Evolutionary conservation across 2,797 vertebrate species (phyloP).

Genomic region (Bucorvus abyssinicus): DNA sequence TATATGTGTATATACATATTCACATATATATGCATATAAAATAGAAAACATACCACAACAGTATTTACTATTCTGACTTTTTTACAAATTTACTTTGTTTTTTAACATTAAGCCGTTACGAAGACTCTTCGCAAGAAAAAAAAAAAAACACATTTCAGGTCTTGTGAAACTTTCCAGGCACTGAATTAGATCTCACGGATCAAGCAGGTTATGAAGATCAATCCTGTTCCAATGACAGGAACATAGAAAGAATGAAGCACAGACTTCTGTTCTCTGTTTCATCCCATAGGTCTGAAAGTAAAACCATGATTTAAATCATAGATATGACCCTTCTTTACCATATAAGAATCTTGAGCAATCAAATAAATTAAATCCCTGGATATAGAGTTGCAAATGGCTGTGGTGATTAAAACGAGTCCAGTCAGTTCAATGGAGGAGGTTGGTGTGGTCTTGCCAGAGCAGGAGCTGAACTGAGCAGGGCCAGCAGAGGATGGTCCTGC

Average conservation of each 20-base stretch:
- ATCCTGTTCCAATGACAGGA: neutral
- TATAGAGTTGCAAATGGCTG: neutral
- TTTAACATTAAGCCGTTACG: neutral
- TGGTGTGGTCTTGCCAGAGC: neutral
- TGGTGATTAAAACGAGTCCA: neutral
- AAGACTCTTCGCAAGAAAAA: neutral
- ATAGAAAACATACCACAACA: neutral
- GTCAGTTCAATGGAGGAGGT: neutral
- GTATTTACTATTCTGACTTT: conserved; percentile 2
- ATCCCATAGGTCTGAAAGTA: neutral
- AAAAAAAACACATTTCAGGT: neutral
- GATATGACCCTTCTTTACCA: neutral
- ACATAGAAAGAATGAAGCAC: neutral
- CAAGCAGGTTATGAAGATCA: neutral
- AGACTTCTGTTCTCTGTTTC: neutral
- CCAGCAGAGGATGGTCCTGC: neutral
- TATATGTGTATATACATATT: neutral
- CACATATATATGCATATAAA: neutral
- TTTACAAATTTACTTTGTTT: neutral
- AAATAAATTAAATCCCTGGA: neutral
- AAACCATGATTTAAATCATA: neutral
- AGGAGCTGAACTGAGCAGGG: neutral
- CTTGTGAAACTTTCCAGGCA: neutral
- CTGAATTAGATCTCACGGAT: neutral
- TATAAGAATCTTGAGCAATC: neutral